Evolutionary conservation across 2,888 invertebrate species (phyloP).

Genomic region (Linnaemya tessellans): DNA sequence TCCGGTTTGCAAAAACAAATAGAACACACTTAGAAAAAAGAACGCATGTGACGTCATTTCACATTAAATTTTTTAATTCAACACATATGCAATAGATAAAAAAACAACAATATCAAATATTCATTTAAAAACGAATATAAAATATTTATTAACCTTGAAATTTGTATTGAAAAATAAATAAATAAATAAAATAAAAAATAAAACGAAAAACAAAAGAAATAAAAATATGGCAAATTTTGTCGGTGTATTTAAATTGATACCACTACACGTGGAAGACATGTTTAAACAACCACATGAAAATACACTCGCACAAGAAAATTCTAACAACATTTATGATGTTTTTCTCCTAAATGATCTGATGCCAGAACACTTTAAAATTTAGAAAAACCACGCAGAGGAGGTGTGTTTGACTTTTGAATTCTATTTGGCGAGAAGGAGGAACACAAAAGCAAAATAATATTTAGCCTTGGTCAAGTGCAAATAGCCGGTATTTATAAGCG

Average conservation of each 20-base stretch:
- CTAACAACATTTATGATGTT: neutral
- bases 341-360: neutral
- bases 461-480: constrained; percentile 71
- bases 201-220: neutral
- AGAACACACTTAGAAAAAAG: neutral
- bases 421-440: neutral
- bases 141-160: constrained; percentile 70
- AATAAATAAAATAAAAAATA: constrained; percentile 3
- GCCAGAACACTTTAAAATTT: constrained; percentile 4
- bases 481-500: constrained; percentile 63
- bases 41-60: constrained; percentile 42
- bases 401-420: constrained; percentile 13
- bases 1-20: neutral
- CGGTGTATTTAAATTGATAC: constrained; percentile 15
- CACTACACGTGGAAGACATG: constrained; percentile 25
- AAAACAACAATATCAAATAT: neutral
- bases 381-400: neutral
- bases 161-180: constrained; percentile 28
- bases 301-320: constrained; percentile 11
- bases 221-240: constrained; percentile 1
- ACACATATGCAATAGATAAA: constrained; percentile 37
- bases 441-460: neutral
- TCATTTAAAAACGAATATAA: constrained; percentile 33
- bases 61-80: neutral
- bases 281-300: constrained; percentile 21